phyloP scores from a whole-genome alignment of 1,140 invertebrate genomes.

The Ladona fulva region DNA sequence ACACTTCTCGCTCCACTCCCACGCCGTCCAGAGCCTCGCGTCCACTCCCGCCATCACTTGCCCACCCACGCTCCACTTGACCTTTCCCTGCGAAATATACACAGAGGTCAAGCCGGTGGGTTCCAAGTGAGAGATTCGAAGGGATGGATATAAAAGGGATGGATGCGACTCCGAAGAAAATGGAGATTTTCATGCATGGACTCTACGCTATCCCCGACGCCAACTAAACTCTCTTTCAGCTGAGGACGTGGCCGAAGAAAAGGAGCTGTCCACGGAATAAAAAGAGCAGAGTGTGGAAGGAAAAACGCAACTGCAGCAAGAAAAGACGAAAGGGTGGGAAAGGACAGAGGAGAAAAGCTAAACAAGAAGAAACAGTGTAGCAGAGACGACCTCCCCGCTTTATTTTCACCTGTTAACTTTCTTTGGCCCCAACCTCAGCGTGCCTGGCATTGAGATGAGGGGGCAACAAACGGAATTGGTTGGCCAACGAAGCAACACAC shows the following conservation, averaged over 20 bases:
- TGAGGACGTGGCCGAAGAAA: too few relatives aligned
- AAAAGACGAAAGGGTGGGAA: neutral
- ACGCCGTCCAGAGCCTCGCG: too few relatives aligned
- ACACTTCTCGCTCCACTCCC: too few relatives aligned
- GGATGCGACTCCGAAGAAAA: too few relatives aligned
- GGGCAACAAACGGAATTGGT: neutral
- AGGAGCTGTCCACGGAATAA: too few relatives aligned
- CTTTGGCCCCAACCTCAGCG: neutral
- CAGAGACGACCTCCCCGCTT: neutral
- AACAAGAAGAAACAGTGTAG: neutral
- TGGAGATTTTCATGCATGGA: neutral
- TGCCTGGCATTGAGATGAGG: neutral
- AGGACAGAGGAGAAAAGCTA: neutral
- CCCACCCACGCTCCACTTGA: too few relatives aligned
- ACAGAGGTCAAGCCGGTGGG: too few relatives aligned
- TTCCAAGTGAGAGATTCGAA: too few relatives aligned
- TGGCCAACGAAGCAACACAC: neutral
- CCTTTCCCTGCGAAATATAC: too few relatives aligned
- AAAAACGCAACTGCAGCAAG: neutral
- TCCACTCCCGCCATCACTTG: too few relatives aligned
- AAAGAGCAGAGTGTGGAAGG: neutral
- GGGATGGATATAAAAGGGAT: too few relatives aligned
- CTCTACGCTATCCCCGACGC: neutral
- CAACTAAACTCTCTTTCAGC: neutral
- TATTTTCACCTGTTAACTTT: constrained; percentile 7